phyloP scores from a whole-genome alignment of 2,797 vertebrate species.

The Halcyon smyrnensis region DNA sequence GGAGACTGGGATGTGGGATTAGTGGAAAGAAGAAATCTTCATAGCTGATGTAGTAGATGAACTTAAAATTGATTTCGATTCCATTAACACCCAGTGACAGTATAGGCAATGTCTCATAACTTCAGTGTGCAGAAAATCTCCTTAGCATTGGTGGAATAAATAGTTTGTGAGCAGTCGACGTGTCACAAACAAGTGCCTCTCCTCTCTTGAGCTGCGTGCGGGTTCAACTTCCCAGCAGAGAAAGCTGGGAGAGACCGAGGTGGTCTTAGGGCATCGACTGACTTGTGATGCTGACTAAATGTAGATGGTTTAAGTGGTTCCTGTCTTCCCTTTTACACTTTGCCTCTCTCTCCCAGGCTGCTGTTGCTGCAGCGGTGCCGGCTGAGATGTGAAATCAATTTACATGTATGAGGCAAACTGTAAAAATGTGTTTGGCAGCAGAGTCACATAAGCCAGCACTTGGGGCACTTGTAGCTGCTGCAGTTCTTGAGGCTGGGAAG shows the following conservation, averaged over 20 bases:
- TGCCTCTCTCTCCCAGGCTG: background rate
- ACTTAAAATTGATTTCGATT: background rate
- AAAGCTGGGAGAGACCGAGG: background rate
- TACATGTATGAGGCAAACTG: constrained; percentile 7
- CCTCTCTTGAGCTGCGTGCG: background rate
- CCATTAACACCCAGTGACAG: background rate
- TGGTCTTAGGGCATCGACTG: background rate
- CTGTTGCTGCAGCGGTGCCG: background rate
- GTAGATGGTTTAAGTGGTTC: constrained; percentile 20
- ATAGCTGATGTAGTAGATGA: background rate
- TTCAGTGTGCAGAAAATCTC: background rate
- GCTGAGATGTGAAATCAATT: constrained; percentile 10
- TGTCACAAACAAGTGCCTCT: background rate
- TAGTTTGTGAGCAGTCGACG: background rate
- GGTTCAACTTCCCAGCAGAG: background rate
- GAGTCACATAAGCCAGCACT: background rate
- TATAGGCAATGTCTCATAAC: background rate
- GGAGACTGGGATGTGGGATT: background rate
- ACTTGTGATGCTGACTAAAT: background rate
- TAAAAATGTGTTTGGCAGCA: constrained; percentile 24
- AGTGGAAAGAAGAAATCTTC: background rate
- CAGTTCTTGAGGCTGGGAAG: constrained; percentile 19
- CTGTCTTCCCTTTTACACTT: background rate
- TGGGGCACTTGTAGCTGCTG: background rate
- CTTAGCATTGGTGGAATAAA: background rate